Evolutionary conservation across 92 coral and sea anemone species (phyloP), one percentile per base, ranked within the genome.

Genomic region (Paragorgia papillata): DNA sequence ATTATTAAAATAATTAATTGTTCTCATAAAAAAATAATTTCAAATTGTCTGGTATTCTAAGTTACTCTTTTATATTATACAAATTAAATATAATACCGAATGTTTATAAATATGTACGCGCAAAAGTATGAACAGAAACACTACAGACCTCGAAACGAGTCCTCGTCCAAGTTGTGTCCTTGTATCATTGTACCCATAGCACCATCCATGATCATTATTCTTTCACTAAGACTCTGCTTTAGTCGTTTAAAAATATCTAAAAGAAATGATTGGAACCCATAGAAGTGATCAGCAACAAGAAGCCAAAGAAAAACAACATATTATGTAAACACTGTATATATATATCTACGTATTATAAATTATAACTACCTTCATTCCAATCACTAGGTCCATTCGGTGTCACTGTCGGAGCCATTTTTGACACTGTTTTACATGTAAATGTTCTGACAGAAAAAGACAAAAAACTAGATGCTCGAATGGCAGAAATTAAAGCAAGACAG

Each of bases 161-260:
- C 85, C 76, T 93, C 97, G 76, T 93, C 91, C 20, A 93, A 76
- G 50, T 82, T 71, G 64, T 88, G 85, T 15, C 79, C 70, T 77
- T 93, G 97, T 54, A 93, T 93, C 97, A 93, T 93, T 3, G 97
- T 93, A 24, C 97, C 97, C 97, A 93, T 93, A 4, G 91, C 97
- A 20, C 97, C 97, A 76, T 93, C 97, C 21, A 93, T 85, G 20
- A 93, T 81, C 97, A 90, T 93, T 19, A 93, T 88, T 64, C 97
- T 79, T 51, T 93, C 88, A 68, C 83, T 84, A 51, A 93, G 64
- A 1, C 90, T 86, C n/a, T 92, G 90, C 49, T 76, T 44, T 19
- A 68, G 75, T 14, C 33, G 54, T 68, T 68, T 39, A 68, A 68
- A 68, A 9, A 68, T 68, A 68, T 29, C 75, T 68, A 48, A 31